A percentile compares a stretch with the other conserved stretches of the same genome.
These are phyloP conservation scores for Coelopa frigida DNA, from an alignment of 1,140 invertebrate genomes.

Conservation along the genomic window DNA sequence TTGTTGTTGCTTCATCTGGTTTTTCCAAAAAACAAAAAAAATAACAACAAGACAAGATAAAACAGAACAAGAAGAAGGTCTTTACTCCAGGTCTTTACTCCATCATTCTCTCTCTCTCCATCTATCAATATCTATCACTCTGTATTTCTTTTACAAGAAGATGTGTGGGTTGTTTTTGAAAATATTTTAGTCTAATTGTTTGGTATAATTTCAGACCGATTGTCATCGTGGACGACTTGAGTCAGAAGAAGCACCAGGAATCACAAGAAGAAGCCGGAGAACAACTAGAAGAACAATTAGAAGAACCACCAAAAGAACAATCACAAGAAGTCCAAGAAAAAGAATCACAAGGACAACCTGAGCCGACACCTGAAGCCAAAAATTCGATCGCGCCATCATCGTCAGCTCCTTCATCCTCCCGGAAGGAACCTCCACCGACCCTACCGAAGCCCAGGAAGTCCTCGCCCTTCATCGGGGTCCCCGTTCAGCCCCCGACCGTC, in stretches of 20 bases:
- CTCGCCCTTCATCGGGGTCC: slow-evolving; percentile 11
- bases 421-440: no score
- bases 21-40: slow-evolving; percentile 21
- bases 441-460: slow-evolving; percentile 8
- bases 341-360: no score
- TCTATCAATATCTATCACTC: no score
- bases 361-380: no score
- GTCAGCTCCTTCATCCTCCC: no score
- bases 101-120: background rate
- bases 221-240: slow-evolving; percentile 33
- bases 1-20: slow-evolving; percentile 23
- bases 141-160: no score
- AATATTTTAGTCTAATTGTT: no score
- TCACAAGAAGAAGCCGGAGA: slow-evolving; percentile 11
- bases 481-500: slow-evolving; percentile 17
- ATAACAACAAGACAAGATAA: slow-evolving; percentile 15
- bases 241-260: slow-evolving; percentile 12
- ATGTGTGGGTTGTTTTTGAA: no score
- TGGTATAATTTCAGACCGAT: slow-evolving; percentile 20
- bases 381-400: background rate
- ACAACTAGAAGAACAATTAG: background rate
- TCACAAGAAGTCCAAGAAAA: background rate
- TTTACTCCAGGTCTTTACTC: background rate
- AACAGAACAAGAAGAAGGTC: background rate
- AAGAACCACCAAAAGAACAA: no score